Conservation (phyloP, 1,140 invertebrate species). For the Coenobita brevimanus region DNA sequence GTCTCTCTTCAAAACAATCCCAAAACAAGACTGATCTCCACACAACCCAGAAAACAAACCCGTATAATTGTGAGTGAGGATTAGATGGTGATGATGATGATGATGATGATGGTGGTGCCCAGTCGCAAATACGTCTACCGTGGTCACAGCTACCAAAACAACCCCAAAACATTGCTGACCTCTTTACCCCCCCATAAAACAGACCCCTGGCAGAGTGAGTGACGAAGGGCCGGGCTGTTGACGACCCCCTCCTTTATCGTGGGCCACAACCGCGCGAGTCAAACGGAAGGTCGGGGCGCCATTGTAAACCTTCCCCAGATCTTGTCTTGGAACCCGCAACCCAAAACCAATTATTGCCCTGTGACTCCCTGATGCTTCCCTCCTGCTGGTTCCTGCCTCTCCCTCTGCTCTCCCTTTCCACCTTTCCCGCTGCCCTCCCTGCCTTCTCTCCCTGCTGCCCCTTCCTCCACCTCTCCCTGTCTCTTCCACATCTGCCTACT, state of each 20-base stretch:
- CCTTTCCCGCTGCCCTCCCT: background rate
- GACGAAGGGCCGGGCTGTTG: background rate
- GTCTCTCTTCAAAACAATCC: too few species aligned
- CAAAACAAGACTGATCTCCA: too few species aligned
- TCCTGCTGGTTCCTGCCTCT: background rate
- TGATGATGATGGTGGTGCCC: too few species aligned
- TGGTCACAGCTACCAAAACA: background rate
- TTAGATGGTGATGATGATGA: too few species aligned
- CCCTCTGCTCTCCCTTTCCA: background rate
- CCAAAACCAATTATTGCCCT: constrained; percentile 45
- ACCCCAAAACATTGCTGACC: too few species aligned
- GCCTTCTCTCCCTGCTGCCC: too few species aligned
- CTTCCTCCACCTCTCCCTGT: background rate
- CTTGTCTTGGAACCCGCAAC: constrained; percentile 28
- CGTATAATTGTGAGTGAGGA: too few species aligned
- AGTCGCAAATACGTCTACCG: background rate
- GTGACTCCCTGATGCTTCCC: background rate
- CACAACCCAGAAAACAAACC: too few species aligned
- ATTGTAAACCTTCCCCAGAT: constrained; percentile 38
- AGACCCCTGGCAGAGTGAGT: background rate
- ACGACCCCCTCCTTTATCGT: constrained; percentile 7
- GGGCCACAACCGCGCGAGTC: background rate
- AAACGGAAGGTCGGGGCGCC: constrained; percentile 8
- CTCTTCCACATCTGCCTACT: too few species aligned
- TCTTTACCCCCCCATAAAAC: background rate